Base-by-base conservation (phyloP, 1,140 invertebrate genomes). In the Ips nitidus region DNA sequence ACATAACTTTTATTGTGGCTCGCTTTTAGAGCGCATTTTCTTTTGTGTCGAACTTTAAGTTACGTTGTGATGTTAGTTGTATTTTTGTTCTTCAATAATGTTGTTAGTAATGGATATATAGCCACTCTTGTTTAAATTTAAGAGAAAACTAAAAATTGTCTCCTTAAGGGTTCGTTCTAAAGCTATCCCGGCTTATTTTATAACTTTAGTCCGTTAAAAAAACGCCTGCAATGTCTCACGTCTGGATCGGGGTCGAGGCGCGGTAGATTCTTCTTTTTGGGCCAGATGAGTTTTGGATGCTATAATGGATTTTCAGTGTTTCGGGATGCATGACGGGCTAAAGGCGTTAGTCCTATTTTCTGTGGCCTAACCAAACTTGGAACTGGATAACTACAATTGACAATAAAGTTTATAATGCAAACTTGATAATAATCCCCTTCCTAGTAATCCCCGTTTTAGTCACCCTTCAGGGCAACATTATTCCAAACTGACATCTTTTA, bases 241-340 rank as follows among this genome's bases (percentile, higher is more conserved):
- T 66, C 53, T 57, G 50, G 43, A 66, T 40, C 52, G 64, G 52
- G 64, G 64, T 66, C 64, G 53, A 41, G n/a, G 41, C 47, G 50
- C 47, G 50, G 50, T 58, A 43, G 56, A 66, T 58, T 66, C 43
- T 42, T 66, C 64, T 66, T 66, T 66, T 66, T 66, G 55, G 55
- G 22, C 56, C 53, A 59, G 56, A 58, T 66, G 56, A 66, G 64
- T 66, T 66, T 66, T 66, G 56, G 64, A 66, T 66, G 56, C 64
- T 42, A 58, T 66, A 66, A 66, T 66, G 64, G 64, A 66, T 66
- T 66, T 66, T 66, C 64, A 52, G 53, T 66, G 64, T 66, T 58
- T 66, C 64, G 64, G 50, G 39, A 66, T 66, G 56, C 64, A 66
- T 43, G 52, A 58, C 64, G 64, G 43, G 64, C 41, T 66, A 66